A percentile compares a stretch with the other conserved stretches of the same genome.
These are phyloP conservation scores for Carterocephalus palaemon DNA, from an alignment of 2,888 invertebrate genomes.

Conservation along the genomic window DNA sequence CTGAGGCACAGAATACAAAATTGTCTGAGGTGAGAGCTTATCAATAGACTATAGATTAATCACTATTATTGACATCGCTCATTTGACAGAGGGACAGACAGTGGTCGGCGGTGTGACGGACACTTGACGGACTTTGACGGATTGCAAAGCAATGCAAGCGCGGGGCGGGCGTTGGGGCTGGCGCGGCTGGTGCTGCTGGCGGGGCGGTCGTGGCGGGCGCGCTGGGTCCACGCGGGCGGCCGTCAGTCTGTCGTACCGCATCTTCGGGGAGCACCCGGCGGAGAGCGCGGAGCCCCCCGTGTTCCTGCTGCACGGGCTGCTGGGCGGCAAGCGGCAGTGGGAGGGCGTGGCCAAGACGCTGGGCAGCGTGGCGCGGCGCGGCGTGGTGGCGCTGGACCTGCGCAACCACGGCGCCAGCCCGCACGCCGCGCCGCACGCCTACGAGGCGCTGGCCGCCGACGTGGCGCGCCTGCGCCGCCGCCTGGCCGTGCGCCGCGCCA, in stretches of 20 bases:
- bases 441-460: constrained; percentile 86
- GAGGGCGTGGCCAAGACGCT: constrained; percentile 86
- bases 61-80: too few species aligned
- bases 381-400: constrained; percentile 90
- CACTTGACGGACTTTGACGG: too few species aligned
- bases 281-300: constrained; percentile 47
- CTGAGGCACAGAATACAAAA: too few species aligned
- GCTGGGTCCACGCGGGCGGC: constrained; percentile 38
- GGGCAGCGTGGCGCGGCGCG: constrained; percentile 82
- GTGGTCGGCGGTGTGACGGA: too few species aligned
- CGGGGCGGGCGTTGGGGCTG: too few species aligned
- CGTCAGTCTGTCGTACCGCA: constrained; percentile 55
- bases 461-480: constrained; percentile 81
- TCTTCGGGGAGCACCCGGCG: constrained; percentile 43
- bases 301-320: constrained; percentile 87
- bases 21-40: too few species aligned
- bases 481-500: constrained; percentile 77
- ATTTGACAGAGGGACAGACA: too few species aligned
- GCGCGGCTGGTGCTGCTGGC: too few species aligned
- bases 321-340: constrained; percentile 94
- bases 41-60: too few species aligned
- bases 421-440: constrained; percentile 84
- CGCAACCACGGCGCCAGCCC: constrained; percentile 97
- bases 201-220: too few species aligned
- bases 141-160: too few species aligned